Evolutionary conservation across 2,113 vertebrate genomes (phyloP), one percentile per base, ranked within the genome.

Genomic region (Esox niger): DNA sequence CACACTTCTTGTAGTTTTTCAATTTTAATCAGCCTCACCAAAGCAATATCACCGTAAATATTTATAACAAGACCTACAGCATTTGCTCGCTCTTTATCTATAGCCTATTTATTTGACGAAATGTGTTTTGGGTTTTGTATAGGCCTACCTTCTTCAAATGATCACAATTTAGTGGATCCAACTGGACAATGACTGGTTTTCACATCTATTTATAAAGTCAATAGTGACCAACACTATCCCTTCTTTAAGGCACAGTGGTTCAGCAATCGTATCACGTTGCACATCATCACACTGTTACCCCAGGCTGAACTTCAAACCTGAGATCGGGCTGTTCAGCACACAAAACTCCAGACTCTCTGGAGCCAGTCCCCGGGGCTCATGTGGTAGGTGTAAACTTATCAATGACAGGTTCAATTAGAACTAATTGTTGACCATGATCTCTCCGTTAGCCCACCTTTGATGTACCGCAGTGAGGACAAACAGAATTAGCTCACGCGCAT

Each of bases 401-500:
- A 88, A 82, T 87, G 81, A 74, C 72, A 49, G 71, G 76, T 82
- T 90, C 92, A 88, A 91, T 93, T 90, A 78, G 84, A 84, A 84
- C 77, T 90, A 90, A 87, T 91, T 89, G 92, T 90, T 77, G 84
- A 82, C 91, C 90, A 88, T 94, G 93, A 93, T 92, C 84, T 88
- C 86, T 86, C 80, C 78, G 86, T 95, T 92, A 93, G 86, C 83
- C 83, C 71, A 25, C 73, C 84, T 95, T 94, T 95, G 94, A 95
- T 91, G 91, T 92, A 79, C 82, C 80, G 81, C 84, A 78, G 65
- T 78, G 68, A 38, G 71, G 76, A 77, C 84, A 87, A 87, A 88
- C 86, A 79, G 62, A 71, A 81, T 75, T 75, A 74, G 68, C 52
- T 74, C 68, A 58, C 63, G 25, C 25, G 64, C 79, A 78, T 68